Base-by-base conservation (phyloP, 1,140 invertebrate genomes). In the Ectropis grisescens region DNA sequence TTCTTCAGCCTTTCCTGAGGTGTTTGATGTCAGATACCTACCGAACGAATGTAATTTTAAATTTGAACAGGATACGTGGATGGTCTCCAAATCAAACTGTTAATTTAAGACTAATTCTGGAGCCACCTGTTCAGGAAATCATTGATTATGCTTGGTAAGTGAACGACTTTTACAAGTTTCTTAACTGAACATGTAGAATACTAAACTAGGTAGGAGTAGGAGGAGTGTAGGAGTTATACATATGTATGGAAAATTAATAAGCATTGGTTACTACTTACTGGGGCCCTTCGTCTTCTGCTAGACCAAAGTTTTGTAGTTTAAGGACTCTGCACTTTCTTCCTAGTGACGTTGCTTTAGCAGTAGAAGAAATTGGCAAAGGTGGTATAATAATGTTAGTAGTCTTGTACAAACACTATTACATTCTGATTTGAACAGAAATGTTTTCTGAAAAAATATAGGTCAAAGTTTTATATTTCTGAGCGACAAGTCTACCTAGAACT, bases 71-170 rank as follows among this genome's bases (percentile, higher is more conserved):
- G 27, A 12, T 60, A 13, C 46, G 52, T 37, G 44, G 52, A 13
- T 45, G 50, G 36, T 42, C 58, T 13, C 30, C 37, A n/a, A 58
- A 50, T 40, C 45, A 47, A 29, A 54, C 46, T 30, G 56, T 57
- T 15, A 82, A 60, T 43, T 59, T 67, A 13, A 75, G 74, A 42
- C 46, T 80, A 36, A 67, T 64, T 19, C 48, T 89, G 14, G 52
- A 76, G 39, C 75, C 79, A 13, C 86, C 89, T 5, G 82, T 74
- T 14, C 82, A 65, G 35, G 85, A 91, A 54, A 84, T 88, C 23
- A 74, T 92, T 39, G 90, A 92, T 78, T 87, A 87, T 56, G 84
- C 81, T 37, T 90, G 88, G 89, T 88, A 82, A 82, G 70, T 64
- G n/a, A n/a, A 25, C 19, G 9, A 22, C 9, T 22, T 22, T 4